Conservation (phyloP, 2,113 vertebrate genomes). For the Eupsittula cactorum region DNA sequence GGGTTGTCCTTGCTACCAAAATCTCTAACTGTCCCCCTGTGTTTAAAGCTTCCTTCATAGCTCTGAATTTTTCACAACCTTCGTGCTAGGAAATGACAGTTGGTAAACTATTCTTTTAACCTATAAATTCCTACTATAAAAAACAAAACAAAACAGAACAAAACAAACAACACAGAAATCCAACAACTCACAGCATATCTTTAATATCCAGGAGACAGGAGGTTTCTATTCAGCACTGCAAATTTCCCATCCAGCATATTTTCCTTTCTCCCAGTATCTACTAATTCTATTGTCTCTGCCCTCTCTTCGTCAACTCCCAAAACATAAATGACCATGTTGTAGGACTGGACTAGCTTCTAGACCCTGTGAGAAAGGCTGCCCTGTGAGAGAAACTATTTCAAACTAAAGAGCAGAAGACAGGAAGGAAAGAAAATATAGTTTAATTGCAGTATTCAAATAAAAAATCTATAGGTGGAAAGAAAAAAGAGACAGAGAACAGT, state of each 20-base stretch:
- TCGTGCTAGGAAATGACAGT: background rate
- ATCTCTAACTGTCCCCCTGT: background rate
- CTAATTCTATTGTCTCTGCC: background rate
- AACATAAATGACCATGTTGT: background rate
- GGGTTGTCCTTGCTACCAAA: background rate
- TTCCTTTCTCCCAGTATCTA: background rate
- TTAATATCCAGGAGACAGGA: background rate
- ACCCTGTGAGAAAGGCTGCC: background rate
- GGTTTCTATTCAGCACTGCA: background rate
- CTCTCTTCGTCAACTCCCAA: background rate
- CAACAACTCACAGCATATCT: background rate
- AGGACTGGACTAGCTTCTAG: background rate
- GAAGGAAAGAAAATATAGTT: background rate
- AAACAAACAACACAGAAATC: background rate
- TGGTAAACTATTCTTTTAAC: background rate
- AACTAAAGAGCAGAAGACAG: background rate
- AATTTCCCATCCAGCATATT: background rate
- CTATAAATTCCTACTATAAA: background rate
- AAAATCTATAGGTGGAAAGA: background rate
- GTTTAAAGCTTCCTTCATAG: background rate
- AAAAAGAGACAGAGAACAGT: background rate
- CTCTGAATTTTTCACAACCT: background rate
- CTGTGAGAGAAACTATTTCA: background rate
- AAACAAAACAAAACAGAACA: background rate
- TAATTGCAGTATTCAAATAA: background rate